phyloP scores from a whole-genome alignment of 1,140 invertebrate genomes.

The Goniozus legneri region DNA sequence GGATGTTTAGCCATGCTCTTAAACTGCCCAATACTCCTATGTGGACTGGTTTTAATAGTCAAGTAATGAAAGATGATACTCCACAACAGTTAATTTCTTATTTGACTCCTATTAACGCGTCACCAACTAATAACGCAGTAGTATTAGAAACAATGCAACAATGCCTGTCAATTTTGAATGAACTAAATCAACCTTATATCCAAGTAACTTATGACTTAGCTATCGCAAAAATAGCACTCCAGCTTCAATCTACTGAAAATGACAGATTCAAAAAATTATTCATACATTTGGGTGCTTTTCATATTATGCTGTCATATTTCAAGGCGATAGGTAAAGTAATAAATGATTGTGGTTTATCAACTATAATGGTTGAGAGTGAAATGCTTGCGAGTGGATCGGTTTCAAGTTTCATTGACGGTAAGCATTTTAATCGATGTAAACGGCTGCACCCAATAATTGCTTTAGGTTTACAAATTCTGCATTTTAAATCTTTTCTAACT shows the following conservation, averaged over 20 bases:
- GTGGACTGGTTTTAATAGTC: constrained; percentile 23
- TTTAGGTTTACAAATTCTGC: constrained; percentile 2
- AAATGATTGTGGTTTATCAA: constrained; percentile 40
- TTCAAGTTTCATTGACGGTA: constrained; percentile 41
- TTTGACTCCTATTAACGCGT: constrained; percentile 32
- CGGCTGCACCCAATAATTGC: constrained; percentile 37
- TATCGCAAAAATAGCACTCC: constrained; percentile 40
- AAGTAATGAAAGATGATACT: constrained; percentile 10
- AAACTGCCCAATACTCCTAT: constrained; percentile 15
- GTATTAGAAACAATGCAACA: constrained; percentile 37
- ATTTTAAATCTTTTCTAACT: background rate
- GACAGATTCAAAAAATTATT: constrained; percentile 40
- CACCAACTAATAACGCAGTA: constrained; percentile 31
- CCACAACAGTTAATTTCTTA: constrained; percentile 23
- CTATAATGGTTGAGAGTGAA: constrained; percentile 42
- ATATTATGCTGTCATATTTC: constrained; percentile 51
- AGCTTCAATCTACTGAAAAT: constrained; percentile 36
- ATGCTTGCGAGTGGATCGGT: constrained; percentile 48
- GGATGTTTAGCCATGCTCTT: constrained; percentile 14
- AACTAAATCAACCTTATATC: constrained; percentile 30
- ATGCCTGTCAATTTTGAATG: constrained; percentile 23
- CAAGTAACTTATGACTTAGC: constrained; percentile 40
- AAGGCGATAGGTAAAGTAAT: constrained; percentile 51
- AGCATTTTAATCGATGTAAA: constrained; percentile 53
- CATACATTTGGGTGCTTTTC: constrained; percentile 51